phyloP scores from a whole-genome alignment of 2,888 invertebrate genomes.

The Abrostola tripartita region DNA sequence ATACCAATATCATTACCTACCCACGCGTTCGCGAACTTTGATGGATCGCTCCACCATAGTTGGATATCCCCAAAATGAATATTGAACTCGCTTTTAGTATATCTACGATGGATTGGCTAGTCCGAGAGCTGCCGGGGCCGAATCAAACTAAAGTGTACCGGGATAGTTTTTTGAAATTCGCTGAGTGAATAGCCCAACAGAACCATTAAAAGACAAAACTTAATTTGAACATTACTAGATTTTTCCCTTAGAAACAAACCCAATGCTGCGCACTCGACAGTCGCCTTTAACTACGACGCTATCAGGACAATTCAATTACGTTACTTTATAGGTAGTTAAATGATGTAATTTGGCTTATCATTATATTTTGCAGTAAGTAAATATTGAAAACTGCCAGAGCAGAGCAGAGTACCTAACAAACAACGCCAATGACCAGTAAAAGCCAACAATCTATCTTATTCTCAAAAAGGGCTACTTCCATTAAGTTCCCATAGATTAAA shows the following conservation, averaged over 20 bases:
- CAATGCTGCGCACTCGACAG: too few relatives aligned
- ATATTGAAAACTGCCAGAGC: too few relatives aligned
- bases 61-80: slow-evolving; percentile 39
- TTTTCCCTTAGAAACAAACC: too few relatives aligned
- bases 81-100: slow-evolving; percentile 21
- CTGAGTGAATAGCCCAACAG: not conserved
- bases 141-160: slow-evolving; percentile 29
- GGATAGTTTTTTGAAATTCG: slow-evolving; percentile 23
- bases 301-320: too few relatives aligned
- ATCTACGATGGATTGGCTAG: slow-evolving; percentile 26
- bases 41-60: slow-evolving; percentile 33
- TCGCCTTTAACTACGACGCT: too few relatives aligned
- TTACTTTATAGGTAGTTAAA: too few relatives aligned
- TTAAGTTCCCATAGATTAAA: slow-evolving; percentile 21
- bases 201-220: too few relatives aligned
- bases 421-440: too few relatives aligned
- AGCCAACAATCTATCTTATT: slow-evolving; percentile 16
- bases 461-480: slow-evolving; percentile 6
- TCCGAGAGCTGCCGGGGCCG: slow-evolving; percentile 6
- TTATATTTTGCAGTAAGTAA: too few relatives aligned
- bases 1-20: slow-evolving; percentile 7
- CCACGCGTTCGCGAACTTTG: slow-evolving; percentile 25
- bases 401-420: too few relatives aligned
- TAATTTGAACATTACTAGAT: too few relatives aligned
- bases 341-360: too few relatives aligned